phyloP scores from a whole-genome alignment of 2,113 vertebrate genomes.

The Rissa tridactyla region DNA sequence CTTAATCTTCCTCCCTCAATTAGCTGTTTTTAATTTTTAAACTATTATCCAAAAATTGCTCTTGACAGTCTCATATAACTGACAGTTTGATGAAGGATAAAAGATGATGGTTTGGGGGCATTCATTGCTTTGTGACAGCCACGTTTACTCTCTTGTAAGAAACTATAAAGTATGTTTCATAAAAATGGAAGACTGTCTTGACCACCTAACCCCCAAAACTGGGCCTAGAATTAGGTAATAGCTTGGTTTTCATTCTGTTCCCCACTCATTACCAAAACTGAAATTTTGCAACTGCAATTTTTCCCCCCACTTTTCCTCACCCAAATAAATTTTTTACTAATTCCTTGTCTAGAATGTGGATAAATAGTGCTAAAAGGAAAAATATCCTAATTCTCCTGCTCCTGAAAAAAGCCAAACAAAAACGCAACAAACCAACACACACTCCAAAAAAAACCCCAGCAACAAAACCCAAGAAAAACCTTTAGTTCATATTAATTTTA shows the following conservation, averaged over 20 bases:
- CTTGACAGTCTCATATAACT: not conserved
- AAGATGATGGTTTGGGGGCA: not conserved
- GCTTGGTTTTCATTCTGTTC: not conserved
- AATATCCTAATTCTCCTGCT: not conserved
- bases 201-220: not conserved
- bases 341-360: not conserved
- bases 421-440: not conserved
- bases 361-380: not conserved
- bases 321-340: not conserved
- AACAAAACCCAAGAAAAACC: not conserved
- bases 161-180: not conserved
- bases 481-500: not conserved
- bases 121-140: not conserved
- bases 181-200: not conserved
- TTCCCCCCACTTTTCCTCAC: not conserved
- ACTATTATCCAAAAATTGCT: not conserved
- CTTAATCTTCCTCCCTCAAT: not conserved
- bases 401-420: not conserved
- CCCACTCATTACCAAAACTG: not conserved
- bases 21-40: not conserved
- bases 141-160: not conserved
- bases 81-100: not conserved
- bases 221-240: not conserved
- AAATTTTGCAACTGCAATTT: not conserved
- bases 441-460: not conserved